These are phyloP conservation scores for Tauraco erythrolophus DNA, from an alignment of 2,113 vertebrate genomes.

Conservation along the genomic window DNA sequence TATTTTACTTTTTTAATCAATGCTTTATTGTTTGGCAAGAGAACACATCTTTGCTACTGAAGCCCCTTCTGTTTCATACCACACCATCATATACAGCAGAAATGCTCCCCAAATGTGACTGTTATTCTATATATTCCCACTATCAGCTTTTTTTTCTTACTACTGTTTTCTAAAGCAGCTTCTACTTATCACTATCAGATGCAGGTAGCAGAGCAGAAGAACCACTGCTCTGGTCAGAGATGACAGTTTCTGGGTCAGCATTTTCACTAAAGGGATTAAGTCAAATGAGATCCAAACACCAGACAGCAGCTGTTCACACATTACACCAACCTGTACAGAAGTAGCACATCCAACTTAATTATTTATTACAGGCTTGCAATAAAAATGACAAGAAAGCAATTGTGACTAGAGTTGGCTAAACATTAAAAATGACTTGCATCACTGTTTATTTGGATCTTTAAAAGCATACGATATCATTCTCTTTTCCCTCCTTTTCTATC, in stretches of 20 bases:
- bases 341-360: background rate
- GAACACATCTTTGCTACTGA: background rate
- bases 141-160: background rate
- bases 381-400: background rate
- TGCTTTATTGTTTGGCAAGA: background rate
- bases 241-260: conserved; percentile 9
- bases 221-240: background rate
- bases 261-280: background rate
- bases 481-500: background rate
- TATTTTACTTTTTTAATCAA: background rate
- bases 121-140: background rate
- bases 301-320: background rate
- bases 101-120: background rate
- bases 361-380: conserved; percentile 14
- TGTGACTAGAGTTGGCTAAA: background rate
- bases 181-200: background rate
- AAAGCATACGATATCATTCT: background rate
- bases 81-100: background rate
- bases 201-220: conserved; percentile 4
- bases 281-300: conserved; percentile 2
- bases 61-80: background rate
- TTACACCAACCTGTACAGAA: background rate
- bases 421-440: background rate
- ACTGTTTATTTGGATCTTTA: background rate
- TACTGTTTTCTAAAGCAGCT: background rate